A percentile compares a stretch with the other conserved stretches of the same genome.
Evolutionary conservation across 2,797 vertebrate species (phyloP).

Genomic region (Apogon hyalosoma): DNA sequence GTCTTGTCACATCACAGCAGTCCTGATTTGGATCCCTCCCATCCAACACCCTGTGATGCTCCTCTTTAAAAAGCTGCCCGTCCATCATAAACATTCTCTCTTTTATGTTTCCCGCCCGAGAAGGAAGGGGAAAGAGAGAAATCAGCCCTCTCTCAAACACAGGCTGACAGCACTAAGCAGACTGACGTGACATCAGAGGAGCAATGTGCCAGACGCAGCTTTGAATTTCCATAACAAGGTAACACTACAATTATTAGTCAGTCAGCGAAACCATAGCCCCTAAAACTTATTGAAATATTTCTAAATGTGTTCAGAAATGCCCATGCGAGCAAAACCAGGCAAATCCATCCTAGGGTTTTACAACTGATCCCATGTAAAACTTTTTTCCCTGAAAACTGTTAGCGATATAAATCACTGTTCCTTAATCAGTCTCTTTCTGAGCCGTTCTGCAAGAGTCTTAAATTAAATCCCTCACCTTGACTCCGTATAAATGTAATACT

Average conservation of each 20-base stretch:
- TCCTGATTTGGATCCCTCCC: constrained; percentile 79
- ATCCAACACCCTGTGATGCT: constrained; percentile 81
- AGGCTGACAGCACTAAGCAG: constrained; percentile 76
- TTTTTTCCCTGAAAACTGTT: constrained; percentile 54
- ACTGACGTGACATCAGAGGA: constrained; percentile 78
- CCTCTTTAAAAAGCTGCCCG: constrained; percentile 81
- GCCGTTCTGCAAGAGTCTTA: constrained; percentile 67
- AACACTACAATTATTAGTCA: constrained; percentile 75
- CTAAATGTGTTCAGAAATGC: constrained; percentile 22
- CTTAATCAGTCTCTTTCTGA: constrained; percentile 73
- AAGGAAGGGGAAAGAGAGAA: constrained; percentile 73
- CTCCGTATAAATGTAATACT: constrained; percentile 83
- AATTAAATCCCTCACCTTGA: constrained; percentile 85
- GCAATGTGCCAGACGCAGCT: constrained; percentile 71
- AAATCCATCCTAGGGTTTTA: constrained; percentile 25
- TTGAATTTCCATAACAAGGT: constrained; percentile 78
- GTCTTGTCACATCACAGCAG: constrained; percentile 83
- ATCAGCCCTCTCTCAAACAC: constrained; percentile 78
- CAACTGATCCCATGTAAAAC: constrained; percentile 35
- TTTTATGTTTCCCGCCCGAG: constrained; percentile 81
- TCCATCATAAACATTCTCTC: constrained; percentile 82
- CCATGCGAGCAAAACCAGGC: constrained; percentile 17
- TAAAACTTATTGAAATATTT: constrained; percentile 56
- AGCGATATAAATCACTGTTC: constrained; percentile 68
- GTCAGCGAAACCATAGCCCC: constrained; percentile 57